phyloP scores from a whole-genome alignment of 2,797 vertebrate species.

The Tangara arthus region DNA sequence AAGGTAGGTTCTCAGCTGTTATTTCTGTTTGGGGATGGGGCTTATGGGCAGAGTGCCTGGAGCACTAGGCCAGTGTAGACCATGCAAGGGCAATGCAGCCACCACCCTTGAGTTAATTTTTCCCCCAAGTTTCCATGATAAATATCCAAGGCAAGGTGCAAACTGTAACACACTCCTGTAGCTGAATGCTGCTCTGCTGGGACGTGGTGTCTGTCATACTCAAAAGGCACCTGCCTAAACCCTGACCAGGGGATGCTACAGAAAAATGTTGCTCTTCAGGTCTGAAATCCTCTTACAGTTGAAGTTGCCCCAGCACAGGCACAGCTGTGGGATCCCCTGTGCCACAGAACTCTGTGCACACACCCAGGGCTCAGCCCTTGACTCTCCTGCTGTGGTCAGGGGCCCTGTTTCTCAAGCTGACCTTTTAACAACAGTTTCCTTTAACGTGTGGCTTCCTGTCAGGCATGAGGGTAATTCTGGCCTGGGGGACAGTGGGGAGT shows the following conservation, averaged over 20 bases:
- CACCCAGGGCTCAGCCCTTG: not conserved
- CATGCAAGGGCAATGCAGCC: fast-evolving
- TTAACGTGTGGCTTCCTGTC: not conserved
- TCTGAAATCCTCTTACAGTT: fast-evolving
- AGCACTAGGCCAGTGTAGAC: fast-evolving
- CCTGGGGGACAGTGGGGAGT: not conserved
- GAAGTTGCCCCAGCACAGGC: not conserved
- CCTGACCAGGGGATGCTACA: not conserved
- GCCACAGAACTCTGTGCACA: not conserved
- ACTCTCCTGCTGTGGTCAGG: not conserved
- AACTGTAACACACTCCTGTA: not conserved
- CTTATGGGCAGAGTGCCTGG: not conserved
- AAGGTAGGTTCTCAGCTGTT: constrained; percentile 3
- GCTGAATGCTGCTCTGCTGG: not conserved
- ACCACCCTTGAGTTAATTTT: not conserved
- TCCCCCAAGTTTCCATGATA: fast-evolving
- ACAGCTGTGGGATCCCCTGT: not conserved
- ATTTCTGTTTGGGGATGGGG: not conserved
- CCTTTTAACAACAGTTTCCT: not conserved
- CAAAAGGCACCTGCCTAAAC: not conserved
- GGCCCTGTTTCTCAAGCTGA: not conserved
- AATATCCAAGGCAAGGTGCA: not conserved
- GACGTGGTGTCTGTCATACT: fast-evolving
- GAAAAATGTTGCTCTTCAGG: not conserved
- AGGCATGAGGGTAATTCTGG: not conserved